Evolutionary conservation across 2,113 vertebrate species (phyloP).

Genomic region (Orycteropus afer): DNA sequence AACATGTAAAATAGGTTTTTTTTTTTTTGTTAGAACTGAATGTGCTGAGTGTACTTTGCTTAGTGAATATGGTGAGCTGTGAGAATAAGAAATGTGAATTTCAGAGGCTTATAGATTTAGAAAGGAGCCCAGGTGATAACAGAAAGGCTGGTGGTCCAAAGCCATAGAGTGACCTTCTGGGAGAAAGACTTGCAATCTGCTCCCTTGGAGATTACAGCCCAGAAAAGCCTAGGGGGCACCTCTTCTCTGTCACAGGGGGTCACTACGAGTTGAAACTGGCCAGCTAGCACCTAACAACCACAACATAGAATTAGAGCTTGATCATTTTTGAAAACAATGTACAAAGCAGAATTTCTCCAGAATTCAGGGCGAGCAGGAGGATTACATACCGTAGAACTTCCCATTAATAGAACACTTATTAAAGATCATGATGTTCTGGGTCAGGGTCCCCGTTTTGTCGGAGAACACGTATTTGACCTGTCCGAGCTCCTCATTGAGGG

Average conservation of each 20-base stretch:
- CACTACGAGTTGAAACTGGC: background rate
- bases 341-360: background rate
- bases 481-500: slow-evolving; percentile 96
- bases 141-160: background rate
- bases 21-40: slow-evolving; percentile 48
- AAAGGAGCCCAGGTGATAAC: background rate
- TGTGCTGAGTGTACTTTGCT: background rate
- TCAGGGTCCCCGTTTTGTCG: slow-evolving; percentile 98
- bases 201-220: background rate
- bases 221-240: background rate
- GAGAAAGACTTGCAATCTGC: background rate
- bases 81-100: slow-evolving; percentile 10
- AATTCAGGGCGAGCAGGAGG: slow-evolving; percentile 18
- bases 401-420: slow-evolving; percentile 95
- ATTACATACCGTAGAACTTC: slow-evolving; percentile 90
- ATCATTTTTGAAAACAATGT: slow-evolving; percentile 20
- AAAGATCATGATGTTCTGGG: slow-evolving; percentile 98
- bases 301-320: background rate
- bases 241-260: background rate
- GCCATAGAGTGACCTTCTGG: background rate
- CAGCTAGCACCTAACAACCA: background rate
- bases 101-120: slow-evolving; percentile 27
- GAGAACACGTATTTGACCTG: slow-evolving; percentile 98
- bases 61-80: background rate
- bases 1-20: slow-evolving; percentile 34